These are phyloP conservation scores for Corvus moneduloides DNA, from an alignment of 2,113 vertebrate genomes.

Conservation along the genomic window DNA sequence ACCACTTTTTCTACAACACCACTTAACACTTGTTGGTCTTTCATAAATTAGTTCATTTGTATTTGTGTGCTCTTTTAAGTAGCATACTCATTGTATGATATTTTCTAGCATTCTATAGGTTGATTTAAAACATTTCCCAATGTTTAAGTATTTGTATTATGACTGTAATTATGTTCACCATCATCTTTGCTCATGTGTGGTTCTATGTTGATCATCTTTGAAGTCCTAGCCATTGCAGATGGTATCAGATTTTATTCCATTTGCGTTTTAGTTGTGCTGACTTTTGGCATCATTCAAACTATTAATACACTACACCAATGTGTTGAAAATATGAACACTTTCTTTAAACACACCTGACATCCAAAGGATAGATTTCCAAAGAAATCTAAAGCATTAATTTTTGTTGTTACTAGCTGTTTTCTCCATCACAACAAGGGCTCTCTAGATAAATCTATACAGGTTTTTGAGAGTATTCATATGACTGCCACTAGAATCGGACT, in stretches of 20 bases:
- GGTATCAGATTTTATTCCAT: background rate
- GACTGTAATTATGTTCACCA: background rate
- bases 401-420: background rate
- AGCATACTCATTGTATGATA: background rate
- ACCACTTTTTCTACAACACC: background rate
- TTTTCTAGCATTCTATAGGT: background rate
- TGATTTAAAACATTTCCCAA: background rate
- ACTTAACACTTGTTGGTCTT: background rate
- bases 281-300: background rate
- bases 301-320: too few relatives aligned
- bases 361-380: background rate
- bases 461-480: background rate
- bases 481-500: background rate
- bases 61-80: background rate
- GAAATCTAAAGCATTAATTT: background rate
- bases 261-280: background rate
- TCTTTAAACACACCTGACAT: background rate
- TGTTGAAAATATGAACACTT: background rate
- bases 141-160: background rate
- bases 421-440: background rate
- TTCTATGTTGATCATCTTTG: background rate
- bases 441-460: rapidly evolving
- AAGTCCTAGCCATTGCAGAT: background rate
- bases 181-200: background rate
- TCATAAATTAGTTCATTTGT: background rate